Conservation (phyloP, 2,888 invertebrate species). For the Yponomeuta malinellus region DNA sequence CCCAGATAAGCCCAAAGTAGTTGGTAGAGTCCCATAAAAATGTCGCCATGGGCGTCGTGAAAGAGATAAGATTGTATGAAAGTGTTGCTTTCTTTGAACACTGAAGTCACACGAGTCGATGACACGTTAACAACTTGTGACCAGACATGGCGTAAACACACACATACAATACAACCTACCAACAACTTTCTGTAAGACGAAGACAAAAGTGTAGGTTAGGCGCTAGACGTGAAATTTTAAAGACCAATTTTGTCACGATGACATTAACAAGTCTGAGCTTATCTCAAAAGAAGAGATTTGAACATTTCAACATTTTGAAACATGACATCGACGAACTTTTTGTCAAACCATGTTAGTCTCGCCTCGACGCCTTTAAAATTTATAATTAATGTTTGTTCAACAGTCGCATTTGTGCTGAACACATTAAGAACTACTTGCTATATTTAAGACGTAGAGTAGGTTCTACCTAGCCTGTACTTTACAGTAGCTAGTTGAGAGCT, state of each 20-base stretch:
- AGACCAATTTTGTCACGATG: too few species aligned
- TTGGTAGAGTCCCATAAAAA: not conserved
- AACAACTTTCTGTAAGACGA: too few species aligned
- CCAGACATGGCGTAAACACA: not conserved
- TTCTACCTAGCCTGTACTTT: not conserved
- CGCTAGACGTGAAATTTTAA: too few species aligned
- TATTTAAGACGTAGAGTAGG: not conserved
- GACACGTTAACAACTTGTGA: slow-evolving; percentile 4
- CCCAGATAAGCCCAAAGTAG: not conserved
- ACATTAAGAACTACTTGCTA: not conserved
- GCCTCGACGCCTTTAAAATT: not conserved
- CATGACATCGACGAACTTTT: not conserved
- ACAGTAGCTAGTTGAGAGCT: not conserved
- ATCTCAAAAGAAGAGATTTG: too few species aligned
- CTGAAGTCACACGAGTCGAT: not conserved
- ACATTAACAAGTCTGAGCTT: too few species aligned
- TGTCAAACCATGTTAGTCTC: not conserved
- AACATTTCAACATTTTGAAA: too few species aligned
- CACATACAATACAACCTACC: not conserved
- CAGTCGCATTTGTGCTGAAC: not conserved
- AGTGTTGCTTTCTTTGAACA: not conserved
- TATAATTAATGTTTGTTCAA: not conserved
- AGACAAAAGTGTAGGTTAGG: too few species aligned
- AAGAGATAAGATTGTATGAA: not conserved
- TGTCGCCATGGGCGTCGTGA: slow-evolving; percentile 22